Evolutionary conservation across 2,113 vertebrate species (phyloP), one percentile per base, ranked within the genome.

Genomic region (Pangasianodon hypophthalmus): DNA sequence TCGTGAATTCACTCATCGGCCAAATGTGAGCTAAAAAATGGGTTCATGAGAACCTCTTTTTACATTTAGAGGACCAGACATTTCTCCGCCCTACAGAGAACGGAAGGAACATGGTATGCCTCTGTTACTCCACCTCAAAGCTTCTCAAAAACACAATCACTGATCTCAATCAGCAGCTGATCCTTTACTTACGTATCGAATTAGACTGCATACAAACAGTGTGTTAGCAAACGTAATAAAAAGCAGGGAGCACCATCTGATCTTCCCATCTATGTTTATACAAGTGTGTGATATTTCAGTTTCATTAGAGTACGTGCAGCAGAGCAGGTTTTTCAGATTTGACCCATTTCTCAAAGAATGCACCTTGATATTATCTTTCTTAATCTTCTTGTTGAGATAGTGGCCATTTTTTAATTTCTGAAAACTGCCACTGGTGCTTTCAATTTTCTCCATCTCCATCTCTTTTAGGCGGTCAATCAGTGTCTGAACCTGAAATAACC

Each of bases 131-230:
- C 60, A 41, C 60, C 79, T 58, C 81, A 86, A 88, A 91, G 44
- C 44, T 44, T 67, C 88, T 67, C 24, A 18, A 62, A 62, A 80
- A 58, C 37, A 44, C 73, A 48, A 56, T 67, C 81, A 58, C 58
- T 80, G 85, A 87, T 79, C 14, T 29, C 46, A 81, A 87, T 89
- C 85, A 84, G 80, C 44, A 6, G 2, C 69, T 58, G 26, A 88
- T 85, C 60, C 32, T 84, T 84, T 73, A 88, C 56, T 88, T 64
- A 67, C 82, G 46, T n/a, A 73, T 84, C 37, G n/a, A 84, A 54
- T 88, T 88, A 87, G 54, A 6, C 18, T 2, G 18, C 85, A 14
- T 62, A 32, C 44, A 64, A 87, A 64, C 54, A 67, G 77, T 69
- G 77, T 29, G 21, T 81, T 82, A 32, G 58, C n/a, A 81, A 60